These are phyloP conservation scores for Campoletis sonorensis DNA, from an alignment of 1,140 invertebrate genomes.

Conservation along the genomic window DNA sequence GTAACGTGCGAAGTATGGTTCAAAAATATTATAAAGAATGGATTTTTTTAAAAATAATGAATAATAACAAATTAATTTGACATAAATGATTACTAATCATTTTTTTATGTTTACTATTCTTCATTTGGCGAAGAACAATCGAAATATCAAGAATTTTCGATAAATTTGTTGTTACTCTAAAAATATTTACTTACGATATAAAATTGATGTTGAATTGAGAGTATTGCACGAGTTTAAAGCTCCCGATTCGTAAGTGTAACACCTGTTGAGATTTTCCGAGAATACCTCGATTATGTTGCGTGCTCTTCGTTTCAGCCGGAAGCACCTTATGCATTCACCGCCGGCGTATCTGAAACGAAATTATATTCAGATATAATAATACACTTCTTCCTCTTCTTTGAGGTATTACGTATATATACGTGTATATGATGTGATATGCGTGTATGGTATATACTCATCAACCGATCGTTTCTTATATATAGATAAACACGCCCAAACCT, in stretches of 20 bases:
- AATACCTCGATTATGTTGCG: constrained; percentile 82
- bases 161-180: not conserved
- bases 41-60: no score
- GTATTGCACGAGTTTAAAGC: constrained; percentile 79
- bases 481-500: not conserved
- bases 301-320: constrained; percentile 79
- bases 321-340: constrained; percentile 80
- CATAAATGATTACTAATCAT: no score
- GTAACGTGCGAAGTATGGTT: not conserved
- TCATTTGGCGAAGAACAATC: not conserved
- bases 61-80: no score
- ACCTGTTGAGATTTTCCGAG: constrained; percentile 79
- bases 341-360: constrained; percentile 75
- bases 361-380: constrained; percentile 31
- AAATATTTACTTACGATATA: constrained; percentile 70
- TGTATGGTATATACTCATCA: constrained; percentile 18
- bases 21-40: no score
- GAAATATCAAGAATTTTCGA: not conserved
- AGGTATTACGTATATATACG: constrained; percentile 9
- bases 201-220: constrained; percentile 71
- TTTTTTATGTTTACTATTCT: no score
- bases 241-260: constrained; percentile 80
- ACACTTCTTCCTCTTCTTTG: constrained; percentile 7
- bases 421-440: no score
- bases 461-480: not conserved